Conservation (phyloP, 2,888 invertebrate genomes). For the Chymomyza caudatula region DNA sequence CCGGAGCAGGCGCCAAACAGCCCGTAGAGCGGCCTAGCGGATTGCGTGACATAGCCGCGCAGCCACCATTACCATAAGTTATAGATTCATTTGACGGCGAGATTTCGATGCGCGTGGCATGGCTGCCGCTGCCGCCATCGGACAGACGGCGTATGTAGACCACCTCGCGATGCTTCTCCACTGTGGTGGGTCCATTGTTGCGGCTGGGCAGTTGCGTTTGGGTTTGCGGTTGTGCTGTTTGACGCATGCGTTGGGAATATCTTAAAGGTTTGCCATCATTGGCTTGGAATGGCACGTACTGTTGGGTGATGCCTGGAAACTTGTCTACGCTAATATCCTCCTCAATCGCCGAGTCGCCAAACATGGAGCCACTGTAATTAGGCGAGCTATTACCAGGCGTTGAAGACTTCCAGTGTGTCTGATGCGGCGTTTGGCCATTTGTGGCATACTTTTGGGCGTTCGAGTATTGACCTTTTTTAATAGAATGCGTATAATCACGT, state of each 20-base stretch:
- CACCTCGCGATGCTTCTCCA: slow-evolving; percentile 75
- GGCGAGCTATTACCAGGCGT: slow-evolving; percentile 78
- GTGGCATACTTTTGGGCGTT: slow-evolving; percentile 63
- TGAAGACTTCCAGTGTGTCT: slow-evolving; percentile 75
- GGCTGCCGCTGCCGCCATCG: slow-evolving; percentile 70
- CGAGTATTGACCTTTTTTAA: slow-evolving; percentile 77
- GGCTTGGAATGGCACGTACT: slow-evolving; percentile 74
- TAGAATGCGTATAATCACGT: slow-evolving; percentile 78
- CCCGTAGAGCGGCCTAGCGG: slow-evolving; percentile 68
- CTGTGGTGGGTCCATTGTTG: slow-evolving; percentile 11
- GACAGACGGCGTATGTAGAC: slow-evolving; percentile 76
- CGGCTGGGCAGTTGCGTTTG: slow-evolving; percentile 20
- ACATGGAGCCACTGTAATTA: slow-evolving; percentile 78
- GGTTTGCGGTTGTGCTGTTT: slow-evolving; percentile 50
- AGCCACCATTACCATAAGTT: slow-evolving; percentile 64
- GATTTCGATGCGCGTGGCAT: slow-evolving; percentile 77
- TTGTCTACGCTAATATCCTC: slow-evolving; percentile 78
- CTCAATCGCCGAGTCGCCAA: slow-evolving; percentile 78
- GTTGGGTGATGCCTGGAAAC: slow-evolving; percentile 75
- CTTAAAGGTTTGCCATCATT: slow-evolving; percentile 67
- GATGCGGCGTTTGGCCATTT: slow-evolving; percentile 53
- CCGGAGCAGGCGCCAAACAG: slow-evolving; percentile 45
- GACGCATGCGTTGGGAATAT: slow-evolving; percentile 69
- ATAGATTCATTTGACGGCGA: slow-evolving; percentile 76
- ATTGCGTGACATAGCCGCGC: slow-evolving; percentile 50